These are phyloP conservation scores for Odontomachus brunneus DNA, from an alignment of 1,140 invertebrate species.

Conservation along the genomic window DNA sequence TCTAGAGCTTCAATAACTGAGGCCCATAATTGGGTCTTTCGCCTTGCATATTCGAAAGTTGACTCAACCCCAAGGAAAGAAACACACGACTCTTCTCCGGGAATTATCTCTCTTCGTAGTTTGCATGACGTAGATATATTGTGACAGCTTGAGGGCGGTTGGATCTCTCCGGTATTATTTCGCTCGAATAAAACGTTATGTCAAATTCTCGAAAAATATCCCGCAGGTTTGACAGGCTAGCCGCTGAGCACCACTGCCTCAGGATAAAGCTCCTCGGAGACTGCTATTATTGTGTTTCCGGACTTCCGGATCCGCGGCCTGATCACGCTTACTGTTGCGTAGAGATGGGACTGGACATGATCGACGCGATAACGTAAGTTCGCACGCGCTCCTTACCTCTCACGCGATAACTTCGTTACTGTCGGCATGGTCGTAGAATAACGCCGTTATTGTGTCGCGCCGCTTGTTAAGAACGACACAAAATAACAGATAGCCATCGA, in stretches of 20 bases:
- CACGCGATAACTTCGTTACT: neutral
- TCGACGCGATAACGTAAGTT: constrained; percentile 97
- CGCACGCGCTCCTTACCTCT: neutral
- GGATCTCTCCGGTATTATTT: neutral
- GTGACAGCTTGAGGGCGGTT: too few species aligned
- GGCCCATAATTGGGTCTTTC: too few species aligned
- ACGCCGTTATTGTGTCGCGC: neutral
- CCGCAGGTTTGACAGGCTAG: constrained; percentile 95
- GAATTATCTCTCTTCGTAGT: too few species aligned
- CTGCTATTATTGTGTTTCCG: constrained; percentile 98
- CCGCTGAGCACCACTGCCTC: constrained; percentile 95
- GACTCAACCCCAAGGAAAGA: neutral
- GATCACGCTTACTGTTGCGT: constrained; percentile 98
- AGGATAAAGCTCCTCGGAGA: constrained; percentile 97
- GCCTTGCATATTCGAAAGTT: too few species aligned
- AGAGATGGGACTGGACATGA: constrained; percentile 98
- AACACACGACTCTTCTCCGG: neutral
- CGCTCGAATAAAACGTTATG: neutral
- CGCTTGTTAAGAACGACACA: constrained; percentile 1
- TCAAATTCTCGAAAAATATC: constrained; percentile 3
- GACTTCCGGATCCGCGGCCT: constrained; percentile 93
- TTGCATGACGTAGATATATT: too few species aligned
- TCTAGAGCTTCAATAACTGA: too few species aligned
- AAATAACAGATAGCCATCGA: neutral
- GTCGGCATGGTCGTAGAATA: neutral